phyloP scores from a whole-genome alignment of 2,797 vertebrate species.

The Halcyon leucocephala region DNA sequence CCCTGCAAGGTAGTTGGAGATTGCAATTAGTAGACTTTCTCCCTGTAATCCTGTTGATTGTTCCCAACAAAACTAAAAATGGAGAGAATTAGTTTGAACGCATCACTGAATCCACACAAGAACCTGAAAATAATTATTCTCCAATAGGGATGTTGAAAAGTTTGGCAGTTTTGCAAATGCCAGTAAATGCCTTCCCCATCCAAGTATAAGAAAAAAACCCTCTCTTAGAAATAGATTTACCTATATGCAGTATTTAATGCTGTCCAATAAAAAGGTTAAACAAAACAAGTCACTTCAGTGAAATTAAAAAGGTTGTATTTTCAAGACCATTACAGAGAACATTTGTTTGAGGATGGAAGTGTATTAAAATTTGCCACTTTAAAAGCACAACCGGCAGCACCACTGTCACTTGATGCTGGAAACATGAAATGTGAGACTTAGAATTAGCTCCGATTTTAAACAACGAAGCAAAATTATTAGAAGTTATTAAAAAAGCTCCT shows the following conservation, averaged over 20 bases:
- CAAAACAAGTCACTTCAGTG: not conserved
- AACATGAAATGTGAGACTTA: not conserved
- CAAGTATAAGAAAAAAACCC: not conserved
- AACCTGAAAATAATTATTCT: not conserved
- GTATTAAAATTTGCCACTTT: not conserved
- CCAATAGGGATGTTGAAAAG: not conserved
- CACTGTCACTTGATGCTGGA: not conserved
- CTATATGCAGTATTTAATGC: not conserved
- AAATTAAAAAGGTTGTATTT: not conserved
- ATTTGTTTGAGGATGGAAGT: not conserved
- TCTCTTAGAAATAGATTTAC: not conserved
- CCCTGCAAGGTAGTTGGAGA: not conserved
- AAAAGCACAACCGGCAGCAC: not conserved
- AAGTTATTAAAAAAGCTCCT: not conserved
- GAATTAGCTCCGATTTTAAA: not conserved
- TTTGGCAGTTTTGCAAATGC: not conserved
- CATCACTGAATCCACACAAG: not conserved
- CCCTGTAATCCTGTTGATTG: not conserved
- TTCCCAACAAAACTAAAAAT: slow-evolving; percentile 22
- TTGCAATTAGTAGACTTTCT: slow-evolving; percentile 22
- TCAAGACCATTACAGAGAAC: not conserved
- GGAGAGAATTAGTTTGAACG: not conserved
- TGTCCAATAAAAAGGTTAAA: not conserved
- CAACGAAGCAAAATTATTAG: not conserved
- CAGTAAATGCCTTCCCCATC: not conserved